Percentiles rank a stretch among this genome's conserved stretches.
Conservation (phyloP, 2,113 vertebrate species). For the Dendropsophus ebraccatus region DNA sequence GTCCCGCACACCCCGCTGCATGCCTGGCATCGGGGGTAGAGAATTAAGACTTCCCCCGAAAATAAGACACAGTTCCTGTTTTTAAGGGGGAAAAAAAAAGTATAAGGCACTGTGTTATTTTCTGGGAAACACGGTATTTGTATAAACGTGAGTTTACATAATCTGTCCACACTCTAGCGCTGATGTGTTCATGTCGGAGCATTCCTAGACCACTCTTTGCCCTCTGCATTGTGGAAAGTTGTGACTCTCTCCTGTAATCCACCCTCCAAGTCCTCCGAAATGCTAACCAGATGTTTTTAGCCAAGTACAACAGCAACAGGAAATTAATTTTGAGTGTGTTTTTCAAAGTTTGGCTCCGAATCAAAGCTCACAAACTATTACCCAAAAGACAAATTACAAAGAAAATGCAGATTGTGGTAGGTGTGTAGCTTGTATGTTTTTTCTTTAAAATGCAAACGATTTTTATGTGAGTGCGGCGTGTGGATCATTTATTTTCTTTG, state of each 20-base stretch:
- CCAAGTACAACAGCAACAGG: conserved; percentile 58
- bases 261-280: conserved; percentile 51
- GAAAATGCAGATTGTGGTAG: conserved; percentile 35
- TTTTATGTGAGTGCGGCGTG: background rate
- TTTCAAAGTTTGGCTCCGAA: conserved; percentile 50
- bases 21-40: too few species aligned
- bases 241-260: conserved; percentile 29
- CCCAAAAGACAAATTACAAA: conserved; percentile 45
- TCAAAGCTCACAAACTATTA: conserved; percentile 56
- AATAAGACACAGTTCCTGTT: too few species aligned
- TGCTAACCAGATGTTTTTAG: conserved; percentile 56
- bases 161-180: background rate
- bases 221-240: conserved; percentile 34
- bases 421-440: conserved; percentile 26
- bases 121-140: too few species aligned
- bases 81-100: too few species aligned
- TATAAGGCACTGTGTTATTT: too few species aligned
- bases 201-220: background rate
- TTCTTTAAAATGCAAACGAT: background rate
- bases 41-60: too few species aligned
- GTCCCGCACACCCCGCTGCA: too few species aligned
- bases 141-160: background rate
- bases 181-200: background rate
- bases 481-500: conserved; percentile 7
- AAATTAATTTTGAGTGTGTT: conserved; percentile 58